Percentiles rank a stretch among this genome's conserved stretches.
phyloP scores from a whole-genome alignment of 2,113 vertebrate genomes.

The Ariopsis seemanni region DNA sequence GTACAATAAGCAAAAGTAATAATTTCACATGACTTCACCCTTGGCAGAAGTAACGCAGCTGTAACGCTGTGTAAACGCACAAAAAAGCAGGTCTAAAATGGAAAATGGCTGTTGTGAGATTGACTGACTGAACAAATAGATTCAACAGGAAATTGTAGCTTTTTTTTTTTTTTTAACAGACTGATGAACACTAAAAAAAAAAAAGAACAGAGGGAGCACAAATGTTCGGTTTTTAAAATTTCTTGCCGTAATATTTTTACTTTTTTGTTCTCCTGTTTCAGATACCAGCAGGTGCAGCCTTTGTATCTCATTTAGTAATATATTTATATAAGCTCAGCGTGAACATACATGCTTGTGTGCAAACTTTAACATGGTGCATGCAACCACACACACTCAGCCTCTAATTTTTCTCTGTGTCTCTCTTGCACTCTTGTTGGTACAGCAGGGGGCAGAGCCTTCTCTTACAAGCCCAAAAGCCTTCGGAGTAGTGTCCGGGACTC shows the following conservation, averaged over 20 bases:
- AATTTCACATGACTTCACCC: no score
- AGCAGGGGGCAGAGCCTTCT: no score
- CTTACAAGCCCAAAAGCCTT: no score
- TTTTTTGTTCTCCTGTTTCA: not conserved
- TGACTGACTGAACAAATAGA: no score
- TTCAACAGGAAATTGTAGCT: no score
- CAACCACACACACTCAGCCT: not conserved
- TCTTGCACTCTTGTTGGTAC: not conserved
- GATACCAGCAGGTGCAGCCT: not conserved
- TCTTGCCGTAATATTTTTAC: not conserved
- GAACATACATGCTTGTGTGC: not conserved
- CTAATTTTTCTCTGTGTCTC: not conserved
- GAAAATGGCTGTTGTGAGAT: no score
- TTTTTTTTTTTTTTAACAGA: not conserved
- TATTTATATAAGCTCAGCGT: not conserved
- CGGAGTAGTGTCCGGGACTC: no score
- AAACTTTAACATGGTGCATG: not conserved
- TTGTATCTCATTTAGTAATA: not conserved
- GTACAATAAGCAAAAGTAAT: no score
- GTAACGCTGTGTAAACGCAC: no score
- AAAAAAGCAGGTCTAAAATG: no score
- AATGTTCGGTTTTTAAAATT: not conserved
- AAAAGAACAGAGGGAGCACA: no score
- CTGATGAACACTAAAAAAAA: not conserved
- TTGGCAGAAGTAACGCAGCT: no score